phyloP scores from a whole-genome alignment of 30 jellyfish, hydroid and myxozoan species.

The Cassiopea andromeda region DNA sequence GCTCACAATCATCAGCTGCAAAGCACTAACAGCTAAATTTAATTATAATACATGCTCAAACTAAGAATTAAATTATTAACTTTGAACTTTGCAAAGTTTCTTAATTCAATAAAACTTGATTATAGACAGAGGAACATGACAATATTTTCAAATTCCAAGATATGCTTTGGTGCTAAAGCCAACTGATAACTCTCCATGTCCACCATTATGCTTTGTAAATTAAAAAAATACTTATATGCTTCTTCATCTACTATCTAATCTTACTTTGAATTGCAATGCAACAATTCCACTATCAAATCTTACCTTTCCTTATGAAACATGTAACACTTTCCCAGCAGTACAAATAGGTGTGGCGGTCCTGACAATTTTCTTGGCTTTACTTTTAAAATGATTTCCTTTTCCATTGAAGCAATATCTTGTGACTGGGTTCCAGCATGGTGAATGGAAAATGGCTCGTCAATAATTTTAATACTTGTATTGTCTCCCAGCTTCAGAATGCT shows the following conservation, averaged over 20 bases:
- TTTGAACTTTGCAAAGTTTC: too few species aligned
- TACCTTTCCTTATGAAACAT: conserved; percentile 53
- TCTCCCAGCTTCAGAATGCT: not conserved
- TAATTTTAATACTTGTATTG: conserved; percentile 32
- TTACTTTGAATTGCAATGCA: not conserved
- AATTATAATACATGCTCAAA: too few species aligned
- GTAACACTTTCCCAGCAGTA: conserved; percentile 61
- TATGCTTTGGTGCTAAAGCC: too few species aligned
- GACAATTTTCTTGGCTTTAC: conserved; percentile 48
- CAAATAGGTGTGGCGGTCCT: conserved; percentile 74
- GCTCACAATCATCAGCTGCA: too few species aligned
- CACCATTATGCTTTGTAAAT: too few species aligned
- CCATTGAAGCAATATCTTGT: conserved; percentile 29
- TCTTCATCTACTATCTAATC: not conserved
- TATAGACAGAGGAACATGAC: too few species aligned
- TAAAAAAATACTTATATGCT: not conserved
- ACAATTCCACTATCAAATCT: not conserved
- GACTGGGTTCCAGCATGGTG: conserved; percentile 47
- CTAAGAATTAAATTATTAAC: too few species aligned
- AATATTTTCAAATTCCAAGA: too few species aligned
- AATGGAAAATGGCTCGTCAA: conserved; percentile 68
- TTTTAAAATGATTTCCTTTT: conserved; percentile 23
- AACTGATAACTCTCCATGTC: too few species aligned
- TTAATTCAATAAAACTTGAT: too few species aligned
- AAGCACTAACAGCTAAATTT: too few species aligned